phyloP scores from a whole-genome alignment of 2,888 invertebrate genomes.

The Rhynchonema sp. region DNA sequence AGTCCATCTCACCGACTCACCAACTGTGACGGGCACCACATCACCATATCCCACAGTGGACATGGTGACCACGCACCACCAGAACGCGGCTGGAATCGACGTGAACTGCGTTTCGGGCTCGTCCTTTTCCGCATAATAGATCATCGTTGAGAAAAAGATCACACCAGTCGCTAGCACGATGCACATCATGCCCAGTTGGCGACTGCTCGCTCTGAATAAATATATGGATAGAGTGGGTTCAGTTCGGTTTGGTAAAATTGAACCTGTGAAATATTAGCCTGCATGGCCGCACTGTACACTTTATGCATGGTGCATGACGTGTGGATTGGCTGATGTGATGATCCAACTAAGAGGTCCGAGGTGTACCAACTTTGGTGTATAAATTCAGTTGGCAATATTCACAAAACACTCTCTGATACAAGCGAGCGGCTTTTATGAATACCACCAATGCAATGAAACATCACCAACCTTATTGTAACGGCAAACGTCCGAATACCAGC shows the following conservation, averaged over 20 bases:
- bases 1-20: no score
- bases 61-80: conserved; percentile 6
- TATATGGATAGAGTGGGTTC: neutral
- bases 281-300: no score
- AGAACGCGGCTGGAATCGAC: conserved; percentile 3
- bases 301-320: no score
- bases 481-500: neutral
- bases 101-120: neutral
- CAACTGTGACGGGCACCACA: neutral
- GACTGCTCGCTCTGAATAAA: neutral
- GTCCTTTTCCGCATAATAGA: conserved; percentile 6
- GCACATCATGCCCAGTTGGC: conserved; percentile 1
- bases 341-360: no score
- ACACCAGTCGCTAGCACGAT: neutral
- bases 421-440: no score
- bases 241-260: no score
- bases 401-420: no score
- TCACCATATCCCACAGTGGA: conserved; percentile 1
- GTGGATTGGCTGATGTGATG: no score
- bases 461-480: conserved; percentile 2
- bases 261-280: no score
- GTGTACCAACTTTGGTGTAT: no score
- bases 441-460: no score
- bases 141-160: conserved; percentile 4
- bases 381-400: no score